Evolutionary conservation across 92 coral and sea anemone species (phyloP), one percentile per base, ranked within the genome.

Genomic region (Bergia sp.): DNA sequence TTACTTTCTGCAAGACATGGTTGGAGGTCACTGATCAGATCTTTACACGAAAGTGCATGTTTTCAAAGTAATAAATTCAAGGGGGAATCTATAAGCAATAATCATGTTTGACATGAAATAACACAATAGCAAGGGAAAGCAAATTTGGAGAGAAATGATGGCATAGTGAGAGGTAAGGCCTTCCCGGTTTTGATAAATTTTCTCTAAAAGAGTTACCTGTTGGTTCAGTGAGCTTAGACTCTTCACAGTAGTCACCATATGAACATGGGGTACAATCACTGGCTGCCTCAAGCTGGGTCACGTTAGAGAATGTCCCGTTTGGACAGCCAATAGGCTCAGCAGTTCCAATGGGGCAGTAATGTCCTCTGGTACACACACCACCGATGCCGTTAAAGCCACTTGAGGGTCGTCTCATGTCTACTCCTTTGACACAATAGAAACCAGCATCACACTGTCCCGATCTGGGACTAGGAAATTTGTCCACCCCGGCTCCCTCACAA

Each of bases 281-380:
- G 1, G 88, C 92, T 49, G 82, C 84, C 88, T 91, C 91, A 38
- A 97, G 81, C 90, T 93, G 96, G n/a, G 94, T 88, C 50, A 95
- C 99, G 76, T 94, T 97, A 10, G 98, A 95, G 86, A 97, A 97
- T 36, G 96, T 97, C 20, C 99, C 99, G 84, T 91, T 92, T 5
- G 99, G 98, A 58, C 99, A 97, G 21, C 98, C 95, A 53, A 90
- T 82, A 40, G 99, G 99, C 72, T 95, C 98, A 12, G 83, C 85
- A 42, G 98, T 93, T 43, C 92, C 98, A 10, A n/a, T 81, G 2
- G 94, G 95, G 53, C 99, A 97, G 86, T 94, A 97, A 37, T 95
- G 91, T 21, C 99, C 99, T 43, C 84, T 91, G 2, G 99, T 96
- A 71, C 99, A 97, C 73, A 95, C 91, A 79, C 99, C 99, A 55